phyloP scores from a whole-genome alignment of 1,140 invertebrate genomes.

The Zaprionus lachaisei region DNA sequence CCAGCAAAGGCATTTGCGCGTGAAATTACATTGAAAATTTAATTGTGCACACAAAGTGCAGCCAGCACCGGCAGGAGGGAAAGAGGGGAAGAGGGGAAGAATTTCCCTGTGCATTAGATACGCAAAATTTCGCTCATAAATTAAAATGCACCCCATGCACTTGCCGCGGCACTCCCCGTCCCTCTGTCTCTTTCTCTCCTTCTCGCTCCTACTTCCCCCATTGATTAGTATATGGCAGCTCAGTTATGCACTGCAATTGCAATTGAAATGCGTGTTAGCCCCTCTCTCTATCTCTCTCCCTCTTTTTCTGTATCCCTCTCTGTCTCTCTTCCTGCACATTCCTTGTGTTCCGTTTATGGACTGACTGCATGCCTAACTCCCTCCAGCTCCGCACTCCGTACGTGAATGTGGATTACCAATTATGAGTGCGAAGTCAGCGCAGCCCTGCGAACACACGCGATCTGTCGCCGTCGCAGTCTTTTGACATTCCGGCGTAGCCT shows the following conservation, averaged over 20 bases:
- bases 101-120: constrained; percentile 61
- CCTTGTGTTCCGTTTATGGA: background rate
- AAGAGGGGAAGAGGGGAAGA: too few relatives aligned
- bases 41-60: constrained; percentile 72
- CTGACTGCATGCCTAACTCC: background rate
- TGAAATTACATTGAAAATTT: constrained; percentile 82
- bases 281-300: background rate
- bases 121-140: constrained; percentile 70
- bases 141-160: constrained; percentile 54
- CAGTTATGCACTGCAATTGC: background rate
- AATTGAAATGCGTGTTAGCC: background rate
- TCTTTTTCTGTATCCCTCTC: background rate
- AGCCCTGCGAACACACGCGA: background rate
- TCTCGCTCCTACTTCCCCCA: background rate
- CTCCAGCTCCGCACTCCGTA: background rate
- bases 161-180: background rate
- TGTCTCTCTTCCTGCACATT: background rate
- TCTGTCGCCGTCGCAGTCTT: background rate
- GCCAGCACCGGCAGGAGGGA: background rate
- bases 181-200: background rate
- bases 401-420: background rate
- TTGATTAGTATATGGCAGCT: constrained; percentile 2
- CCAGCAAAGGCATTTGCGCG: constrained; percentile 73
- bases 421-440: background rate
- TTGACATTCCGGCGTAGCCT: too few relatives aligned